Evolutionary conservation across 2,888 invertebrate species (phyloP).

Genomic region (Lasioglossum leucozonium): DNA sequence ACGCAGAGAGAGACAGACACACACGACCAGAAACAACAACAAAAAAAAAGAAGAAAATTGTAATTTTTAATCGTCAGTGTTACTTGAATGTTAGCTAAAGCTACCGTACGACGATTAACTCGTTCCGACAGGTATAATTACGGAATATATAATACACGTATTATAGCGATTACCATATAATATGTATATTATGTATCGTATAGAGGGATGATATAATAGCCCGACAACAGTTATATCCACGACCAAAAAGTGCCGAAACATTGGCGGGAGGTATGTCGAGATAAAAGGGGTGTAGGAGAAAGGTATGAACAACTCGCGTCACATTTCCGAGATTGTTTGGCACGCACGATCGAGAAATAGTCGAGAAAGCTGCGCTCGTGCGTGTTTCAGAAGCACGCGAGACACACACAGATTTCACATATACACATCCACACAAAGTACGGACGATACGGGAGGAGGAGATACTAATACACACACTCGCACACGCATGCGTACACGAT

Average conservation of each 20-base stretch:
- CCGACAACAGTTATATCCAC: conserved; percentile 48
- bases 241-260: conserved; percentile 59
- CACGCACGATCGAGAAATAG: conserved; percentile 37
- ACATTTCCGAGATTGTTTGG: conserved; percentile 20
- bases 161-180: conserved; percentile 49
- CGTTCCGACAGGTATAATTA: conserved; percentile 42
- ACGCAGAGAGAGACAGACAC: background rate
- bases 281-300: background rate
- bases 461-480: conserved; percentile 7
- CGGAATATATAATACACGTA: conserved; percentile 52
- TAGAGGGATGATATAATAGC: conserved; percentile 37
- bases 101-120: conserved; percentile 45
- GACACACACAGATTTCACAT: background rate
- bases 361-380: conserved; percentile 24
- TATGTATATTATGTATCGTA: conserved; percentile 57
- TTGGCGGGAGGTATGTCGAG: conserved; percentile 47
- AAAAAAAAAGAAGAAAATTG: conserved; percentile 24
- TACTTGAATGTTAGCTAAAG: conserved; percentile 44
- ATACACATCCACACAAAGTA: background rate
- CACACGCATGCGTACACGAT: conserved; percentile 6
- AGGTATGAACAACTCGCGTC: conserved; percentile 5
- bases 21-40: conserved; percentile 16
- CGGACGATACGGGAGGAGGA: background rate
- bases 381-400: conserved; percentile 14
- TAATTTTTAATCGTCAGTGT: conserved; percentile 39